Evolutionary conservation across 1,140 invertebrate species (phyloP).

Genomic region (Rhysida immarginata): DNA sequence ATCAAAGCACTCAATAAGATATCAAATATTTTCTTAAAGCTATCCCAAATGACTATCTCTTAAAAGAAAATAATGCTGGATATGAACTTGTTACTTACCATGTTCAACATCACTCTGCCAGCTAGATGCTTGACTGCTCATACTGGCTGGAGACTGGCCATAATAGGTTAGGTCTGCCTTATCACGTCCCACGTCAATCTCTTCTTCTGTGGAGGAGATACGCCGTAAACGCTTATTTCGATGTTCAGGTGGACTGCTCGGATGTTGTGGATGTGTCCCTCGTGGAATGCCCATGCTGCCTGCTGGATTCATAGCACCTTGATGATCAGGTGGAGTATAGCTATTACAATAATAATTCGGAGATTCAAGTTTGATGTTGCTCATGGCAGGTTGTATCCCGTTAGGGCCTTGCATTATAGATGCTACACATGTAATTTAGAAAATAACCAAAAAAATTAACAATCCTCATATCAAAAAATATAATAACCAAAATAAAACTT

Average conservation of each 20-base stretch:
- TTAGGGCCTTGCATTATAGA: conserved; percentile 83
- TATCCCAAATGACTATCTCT: too few relatives aligned
- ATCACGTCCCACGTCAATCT: conserved; percentile 30
- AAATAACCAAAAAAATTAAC: neutral
- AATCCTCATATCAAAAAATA: neutral
- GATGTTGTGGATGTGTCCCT: conserved; percentile 24
- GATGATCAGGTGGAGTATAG: conserved; percentile 56
- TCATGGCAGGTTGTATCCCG: conserved; percentile 57
- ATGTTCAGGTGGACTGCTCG: conserved; percentile 32
- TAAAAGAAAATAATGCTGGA: too few relatives aligned
- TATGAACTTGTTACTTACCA: conserved; percentile 24
- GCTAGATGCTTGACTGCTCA: conserved; percentile 35
- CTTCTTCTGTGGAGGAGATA: conserved; percentile 42
- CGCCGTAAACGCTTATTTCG: conserved; percentile 39
- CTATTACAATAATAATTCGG: conserved; percentile 80
- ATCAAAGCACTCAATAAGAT: too few relatives aligned
- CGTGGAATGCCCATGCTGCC: conserved; percentile 25
- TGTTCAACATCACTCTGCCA: conserved; percentile 44
- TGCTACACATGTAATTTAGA: conserved; percentile 47
- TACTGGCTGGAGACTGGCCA: conserved; percentile 39
- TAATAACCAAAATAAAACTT: neutral
- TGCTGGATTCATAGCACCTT: neutral
- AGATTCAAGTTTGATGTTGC: conserved; percentile 79
- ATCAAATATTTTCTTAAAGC: too few relatives aligned
- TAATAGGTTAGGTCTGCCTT: conserved; percentile 39